A percentile compares a stretch with the other conserved stretches of the same genome.
phyloP scores from a whole-genome alignment of 2,113 vertebrate genomes.

The Parotia lawesii region DNA sequence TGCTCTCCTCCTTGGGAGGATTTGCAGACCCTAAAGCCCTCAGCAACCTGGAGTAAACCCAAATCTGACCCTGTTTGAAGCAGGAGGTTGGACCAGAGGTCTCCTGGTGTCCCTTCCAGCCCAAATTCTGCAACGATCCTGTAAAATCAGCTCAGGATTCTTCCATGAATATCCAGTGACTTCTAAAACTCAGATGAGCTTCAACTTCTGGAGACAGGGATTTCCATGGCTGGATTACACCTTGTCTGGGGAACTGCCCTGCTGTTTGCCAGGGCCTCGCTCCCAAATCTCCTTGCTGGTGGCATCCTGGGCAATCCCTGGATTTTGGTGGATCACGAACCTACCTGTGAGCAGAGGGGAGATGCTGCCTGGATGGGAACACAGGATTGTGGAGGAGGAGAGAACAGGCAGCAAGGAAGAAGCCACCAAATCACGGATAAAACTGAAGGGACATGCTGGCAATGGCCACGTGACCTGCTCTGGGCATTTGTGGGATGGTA shows the following conservation, averaged over 20 bases:
- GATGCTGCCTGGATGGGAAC: not conserved
- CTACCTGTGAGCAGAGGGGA: not conserved
- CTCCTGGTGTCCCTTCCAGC: not conserved
- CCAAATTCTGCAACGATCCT: fast-evolving
- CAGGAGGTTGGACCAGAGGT: not conserved
- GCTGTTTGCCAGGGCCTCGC: not conserved
- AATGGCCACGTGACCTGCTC: fast-evolving
- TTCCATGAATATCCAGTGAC: not conserved
- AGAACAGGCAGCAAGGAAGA: not conserved
- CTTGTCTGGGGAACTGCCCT: fast-evolving
- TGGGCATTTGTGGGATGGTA: not conserved
- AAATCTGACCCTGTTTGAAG: not conserved
- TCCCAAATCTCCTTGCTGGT: not conserved
- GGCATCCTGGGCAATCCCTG: not conserved
- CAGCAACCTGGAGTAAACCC: not conserved
- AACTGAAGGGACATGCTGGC: not conserved
- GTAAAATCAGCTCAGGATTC: fast-evolving
- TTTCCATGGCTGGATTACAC: fast-evolving
- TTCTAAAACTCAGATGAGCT: not conserved
- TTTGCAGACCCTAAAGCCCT: not conserved
- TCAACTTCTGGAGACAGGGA: not conserved
- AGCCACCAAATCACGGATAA: not conserved
- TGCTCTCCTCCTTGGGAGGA: not conserved
- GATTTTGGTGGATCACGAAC: not conserved
- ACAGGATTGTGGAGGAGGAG: not conserved